Evolutionary conservation across 2,888 invertebrate genomes (phyloP), one percentile per base, ranked within the genome.

Genomic region (Euproctis similis): DNA sequence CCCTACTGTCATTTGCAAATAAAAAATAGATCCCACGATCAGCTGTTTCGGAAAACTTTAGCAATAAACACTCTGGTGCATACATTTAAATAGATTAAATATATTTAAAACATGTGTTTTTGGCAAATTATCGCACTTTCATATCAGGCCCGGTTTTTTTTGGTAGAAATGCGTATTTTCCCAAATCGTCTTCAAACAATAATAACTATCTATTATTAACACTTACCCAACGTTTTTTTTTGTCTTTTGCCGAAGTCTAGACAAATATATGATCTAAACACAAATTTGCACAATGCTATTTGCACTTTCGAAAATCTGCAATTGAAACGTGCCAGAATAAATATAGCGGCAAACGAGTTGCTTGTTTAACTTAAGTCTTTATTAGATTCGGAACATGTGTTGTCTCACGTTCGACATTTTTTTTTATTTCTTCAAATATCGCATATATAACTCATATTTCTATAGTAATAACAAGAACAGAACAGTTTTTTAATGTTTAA

Each of bases 281-380:
- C 59, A 59, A 71, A 65, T 76, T 76, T 74, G 59, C 70, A 57
- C 53, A 53, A 51, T 58, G 46, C 47, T 80, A 61, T 81, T 81
- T 78, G 69, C 57, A 77, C 82, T 82, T 81, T 82, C 77, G 49
- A 72, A 76, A 63, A 66, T 76, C 62, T 66, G 67, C 73, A 68
- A 76, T 72, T 63, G 76, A 75, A 70, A 71, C 69, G 61, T 59
- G 43, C 52, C 49, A 56, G 53, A 60, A 62, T 60, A 70, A 77
- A 78, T 68, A 71, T 63, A 63, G 54, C 63, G 59, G 53, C 47
- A 39, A 53, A 55, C 53, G 34, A 49, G n/a, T n/a, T n/a, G 40
- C 52, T 53, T 67, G 58, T 63, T 56, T 63, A 56, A 58, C 65
- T n/a, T 55, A 66, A 46, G 38, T 34, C 41, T 43, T 42, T 44